These are phyloP conservation scores for Scaptomyza tumidula DNA, from an alignment of 2,888 invertebrate genomes.

Conservation along the genomic window DNA sequence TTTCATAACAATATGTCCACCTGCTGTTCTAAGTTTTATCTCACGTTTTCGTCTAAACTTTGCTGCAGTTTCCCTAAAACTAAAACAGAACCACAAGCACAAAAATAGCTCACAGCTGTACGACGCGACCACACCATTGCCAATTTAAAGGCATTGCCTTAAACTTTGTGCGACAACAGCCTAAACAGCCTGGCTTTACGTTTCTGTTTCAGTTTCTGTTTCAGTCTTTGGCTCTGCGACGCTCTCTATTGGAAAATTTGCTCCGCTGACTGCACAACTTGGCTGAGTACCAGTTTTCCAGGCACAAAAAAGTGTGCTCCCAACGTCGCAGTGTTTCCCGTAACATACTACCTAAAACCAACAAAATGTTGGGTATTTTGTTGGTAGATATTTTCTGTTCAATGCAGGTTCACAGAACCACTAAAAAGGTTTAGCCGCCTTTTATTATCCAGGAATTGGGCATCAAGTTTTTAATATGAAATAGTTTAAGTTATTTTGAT, in stretches of 20 bases:
- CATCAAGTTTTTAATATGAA: not conserved
- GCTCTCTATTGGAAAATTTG: slow-evolving; percentile 60
- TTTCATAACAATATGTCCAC: slow-evolving; percentile 31
- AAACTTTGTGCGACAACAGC: slow-evolving; percentile 33
- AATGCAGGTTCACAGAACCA: not conserved
- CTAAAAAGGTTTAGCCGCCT: too few species aligned
- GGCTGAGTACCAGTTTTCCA: slow-evolving; percentile 56
- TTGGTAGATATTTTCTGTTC: slow-evolving; percentile 13
- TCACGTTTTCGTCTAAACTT: slow-evolving; percentile 12
- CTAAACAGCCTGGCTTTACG: slow-evolving; percentile 29
- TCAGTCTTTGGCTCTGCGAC: slow-evolving; percentile 36
- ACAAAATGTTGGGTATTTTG: slow-evolving; percentile 20
- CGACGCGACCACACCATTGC: slow-evolving; percentile 42
- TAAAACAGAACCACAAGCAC: slow-evolving; percentile 19
- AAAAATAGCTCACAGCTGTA: slow-evolving; percentile 39
- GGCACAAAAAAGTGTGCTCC: slow-evolving; percentile 33
- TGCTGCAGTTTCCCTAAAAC: slow-evolving; percentile 8
- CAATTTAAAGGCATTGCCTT: slow-evolving; percentile 49
- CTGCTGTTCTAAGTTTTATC: slow-evolving; percentile 13
- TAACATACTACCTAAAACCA: slow-evolving; percentile 17
- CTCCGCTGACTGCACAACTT: slow-evolving; percentile 55
- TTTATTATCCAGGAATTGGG: too few species aligned
- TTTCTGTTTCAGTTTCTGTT: slow-evolving; percentile 48
- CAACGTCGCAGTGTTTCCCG: slow-evolving; percentile 16
- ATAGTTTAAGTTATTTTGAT: not conserved